Percentiles rank a stretch among this genome's conserved stretches.
Conservation (phyloP, 2,113 vertebrate species). For the Stictonetta naevosa region DNA sequence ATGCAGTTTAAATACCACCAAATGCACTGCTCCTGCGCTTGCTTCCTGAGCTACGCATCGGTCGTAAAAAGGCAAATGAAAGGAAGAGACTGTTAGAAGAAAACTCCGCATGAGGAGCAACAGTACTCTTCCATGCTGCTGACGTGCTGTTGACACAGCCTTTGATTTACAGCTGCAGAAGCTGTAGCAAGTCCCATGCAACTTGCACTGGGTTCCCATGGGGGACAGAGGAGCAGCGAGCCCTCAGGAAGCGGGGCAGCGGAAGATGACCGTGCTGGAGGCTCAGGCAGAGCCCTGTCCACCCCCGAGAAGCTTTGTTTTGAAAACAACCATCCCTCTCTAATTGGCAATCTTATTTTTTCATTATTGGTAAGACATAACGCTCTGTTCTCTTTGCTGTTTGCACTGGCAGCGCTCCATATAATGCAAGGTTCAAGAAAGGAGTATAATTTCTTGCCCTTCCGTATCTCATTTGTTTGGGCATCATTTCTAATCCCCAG, state of each 20-base stretch:
- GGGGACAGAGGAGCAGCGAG: rapidly evolving
- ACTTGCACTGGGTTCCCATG: rapidly evolving
- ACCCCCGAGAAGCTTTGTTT: not conserved
- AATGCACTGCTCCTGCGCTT: rapidly evolving
- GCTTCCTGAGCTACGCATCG: not conserved
- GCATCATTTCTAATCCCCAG: constrained; percentile 55
- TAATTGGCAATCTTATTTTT: not conserved
- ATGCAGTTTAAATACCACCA: not conserved
- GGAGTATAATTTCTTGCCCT: constrained; percentile 19
- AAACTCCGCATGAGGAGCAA: not conserved
- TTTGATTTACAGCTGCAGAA: not conserved
- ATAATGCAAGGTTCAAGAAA: not conserved
- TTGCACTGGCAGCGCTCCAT: constrained; percentile 31
- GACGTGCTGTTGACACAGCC: not conserved
- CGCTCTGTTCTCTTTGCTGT: not conserved
- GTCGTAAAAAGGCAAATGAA: not conserved
- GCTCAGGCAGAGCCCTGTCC: rapidly evolving
- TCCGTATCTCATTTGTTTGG: constrained; percentile 39
- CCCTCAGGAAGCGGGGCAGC: rapidly evolving
- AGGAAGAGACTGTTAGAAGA: not conserved
- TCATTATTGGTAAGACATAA: not conserved
- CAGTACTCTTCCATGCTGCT: not conserved
- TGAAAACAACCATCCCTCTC: not conserved
- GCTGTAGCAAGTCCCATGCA: not conserved
- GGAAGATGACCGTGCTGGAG: not conserved